Percentiles rank a stretch among this genome's conserved stretches.
Conservation (phyloP, 2,797 vertebrate genomes). For the Peromyscus melanophrys region DNA sequence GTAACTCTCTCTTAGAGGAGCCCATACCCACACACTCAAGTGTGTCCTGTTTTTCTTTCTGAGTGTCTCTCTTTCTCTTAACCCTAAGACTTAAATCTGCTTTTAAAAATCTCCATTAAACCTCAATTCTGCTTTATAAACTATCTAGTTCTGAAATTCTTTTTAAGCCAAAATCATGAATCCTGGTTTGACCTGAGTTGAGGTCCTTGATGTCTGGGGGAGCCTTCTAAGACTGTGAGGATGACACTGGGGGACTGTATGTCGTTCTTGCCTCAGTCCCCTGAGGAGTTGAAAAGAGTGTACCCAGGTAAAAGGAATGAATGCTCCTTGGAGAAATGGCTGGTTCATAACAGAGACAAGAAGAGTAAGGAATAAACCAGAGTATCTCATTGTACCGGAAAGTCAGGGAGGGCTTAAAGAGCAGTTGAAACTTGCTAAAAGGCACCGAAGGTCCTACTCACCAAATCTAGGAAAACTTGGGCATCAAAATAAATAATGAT, state of each 20-base stretch:
- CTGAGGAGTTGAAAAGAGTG: not conserved
- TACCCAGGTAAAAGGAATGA: not conserved
- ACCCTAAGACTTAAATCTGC: too few species aligned
- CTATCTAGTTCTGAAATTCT: not conserved
- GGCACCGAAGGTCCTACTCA: not conserved
- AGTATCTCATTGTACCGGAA: not conserved
- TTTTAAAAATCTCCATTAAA: not conserved
- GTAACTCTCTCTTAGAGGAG: not conserved
- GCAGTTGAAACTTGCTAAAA: not conserved
- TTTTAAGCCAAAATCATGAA: not conserved
- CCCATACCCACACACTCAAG: not conserved
- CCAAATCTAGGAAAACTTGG: not conserved
- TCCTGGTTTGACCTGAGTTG: not conserved
- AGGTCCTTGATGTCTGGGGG: too few species aligned
- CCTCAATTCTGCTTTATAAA: not conserved
- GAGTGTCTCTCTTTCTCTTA: not conserved
- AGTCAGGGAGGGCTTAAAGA: not conserved
- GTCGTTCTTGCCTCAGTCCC: not conserved
- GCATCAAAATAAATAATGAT: conserved; percentile 19
- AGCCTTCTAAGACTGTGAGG: not conserved
- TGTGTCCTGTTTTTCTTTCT: not conserved
- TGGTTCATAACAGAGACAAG: not conserved
- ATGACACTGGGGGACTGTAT: not conserved
- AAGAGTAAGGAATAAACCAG: not conserved
- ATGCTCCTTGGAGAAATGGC: not conserved